A percentile compares a stretch with the other conserved stretches of the same genome.
phyloP scores from a whole-genome alignment of 2,797 vertebrate species.

The Hippoglossus hippoglossus region DNA sequence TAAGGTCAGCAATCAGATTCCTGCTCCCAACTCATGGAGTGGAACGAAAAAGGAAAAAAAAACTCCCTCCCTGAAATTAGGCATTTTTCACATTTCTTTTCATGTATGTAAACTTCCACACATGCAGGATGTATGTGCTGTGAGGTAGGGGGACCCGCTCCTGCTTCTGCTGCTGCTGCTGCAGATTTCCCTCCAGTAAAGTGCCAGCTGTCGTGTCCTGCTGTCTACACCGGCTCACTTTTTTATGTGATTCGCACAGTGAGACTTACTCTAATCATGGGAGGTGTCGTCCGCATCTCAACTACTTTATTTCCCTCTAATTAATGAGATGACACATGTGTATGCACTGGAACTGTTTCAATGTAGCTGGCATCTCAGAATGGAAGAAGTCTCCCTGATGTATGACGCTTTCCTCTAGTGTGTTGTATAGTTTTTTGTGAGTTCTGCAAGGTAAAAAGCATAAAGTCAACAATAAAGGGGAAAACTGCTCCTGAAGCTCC shows the following conservation, averaged over 20 bases:
- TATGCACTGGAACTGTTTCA: background rate
- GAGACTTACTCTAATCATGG: conserved; percentile 23
- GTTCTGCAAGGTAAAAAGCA: too few relatives aligned
- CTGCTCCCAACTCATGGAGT: conserved; percentile 69
- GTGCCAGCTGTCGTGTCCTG: conserved; percentile 11
- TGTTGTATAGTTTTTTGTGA: too few relatives aligned
- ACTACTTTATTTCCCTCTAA: conserved; percentile 31
- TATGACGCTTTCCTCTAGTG: background rate
- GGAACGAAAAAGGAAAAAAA: conserved; percentile 48
- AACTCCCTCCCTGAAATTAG: conserved; percentile 54
- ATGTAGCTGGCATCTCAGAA: background rate
- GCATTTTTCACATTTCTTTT: conserved; percentile 74
- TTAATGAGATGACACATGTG: conserved; percentile 13
- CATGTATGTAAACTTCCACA: conserved; percentile 42
- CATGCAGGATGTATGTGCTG: conserved; percentile 17
- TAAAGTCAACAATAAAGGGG: too few relatives aligned
- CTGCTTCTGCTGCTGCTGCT: conserved; percentile 5
- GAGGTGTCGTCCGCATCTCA: conserved; percentile 12
- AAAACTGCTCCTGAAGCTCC: too few relatives aligned
- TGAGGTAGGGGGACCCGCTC: conserved; percentile 10
- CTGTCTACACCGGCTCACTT: conserved; percentile 18
- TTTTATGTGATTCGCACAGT: conserved; percentile 15
- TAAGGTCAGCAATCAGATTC: conserved; percentile 83
- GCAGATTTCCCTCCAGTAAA: conserved; percentile 17
- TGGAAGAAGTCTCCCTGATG: background rate